These are phyloP conservation scores for Mus pahari DNA, from an alignment of 2,113 vertebrate species.

Conservation along the genomic window DNA sequence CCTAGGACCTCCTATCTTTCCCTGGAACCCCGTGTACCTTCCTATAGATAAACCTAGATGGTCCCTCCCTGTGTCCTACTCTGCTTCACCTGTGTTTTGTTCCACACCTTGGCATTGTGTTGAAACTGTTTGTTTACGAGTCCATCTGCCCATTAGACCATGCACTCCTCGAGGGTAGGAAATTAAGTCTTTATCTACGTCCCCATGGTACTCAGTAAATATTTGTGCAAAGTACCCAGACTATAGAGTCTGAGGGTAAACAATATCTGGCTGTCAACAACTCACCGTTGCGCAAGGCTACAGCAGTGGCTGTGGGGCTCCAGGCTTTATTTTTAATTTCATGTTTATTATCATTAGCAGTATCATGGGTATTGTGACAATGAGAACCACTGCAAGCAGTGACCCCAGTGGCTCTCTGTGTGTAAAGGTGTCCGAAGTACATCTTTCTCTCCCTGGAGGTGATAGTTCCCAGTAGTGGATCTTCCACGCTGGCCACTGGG, in stretches of 20 bases:
- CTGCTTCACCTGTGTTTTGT: not conserved
- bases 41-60: fast-evolving
- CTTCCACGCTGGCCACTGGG: not conserved
- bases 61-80: not conserved
- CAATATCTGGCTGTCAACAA: not conserved
- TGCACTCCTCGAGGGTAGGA: not conserved
- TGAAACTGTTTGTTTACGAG: not conserved
- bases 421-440: not conserved
- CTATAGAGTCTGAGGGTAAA: not conserved
- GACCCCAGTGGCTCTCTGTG: not conserved
- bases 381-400: not conserved
- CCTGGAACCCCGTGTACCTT: fast-evolving
- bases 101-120: not conserved
- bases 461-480: not conserved
- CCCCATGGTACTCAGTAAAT: conserved; percentile 12
- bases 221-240: conserved; percentile 12
- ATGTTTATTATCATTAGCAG: conserved; percentile 46
- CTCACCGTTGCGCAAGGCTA: not conserved
- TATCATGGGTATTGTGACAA: not conserved
- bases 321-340: conserved; percentile 53
- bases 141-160: not conserved
- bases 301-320: not conserved
- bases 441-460: not conserved
- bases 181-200: not conserved
- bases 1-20: fast-evolving